A percentile compares a stretch with the other conserved stretches of the same genome.
Conservation (phyloP, 2,113 vertebrate species). For the Ornithorhynchus anatinus region DNA sequence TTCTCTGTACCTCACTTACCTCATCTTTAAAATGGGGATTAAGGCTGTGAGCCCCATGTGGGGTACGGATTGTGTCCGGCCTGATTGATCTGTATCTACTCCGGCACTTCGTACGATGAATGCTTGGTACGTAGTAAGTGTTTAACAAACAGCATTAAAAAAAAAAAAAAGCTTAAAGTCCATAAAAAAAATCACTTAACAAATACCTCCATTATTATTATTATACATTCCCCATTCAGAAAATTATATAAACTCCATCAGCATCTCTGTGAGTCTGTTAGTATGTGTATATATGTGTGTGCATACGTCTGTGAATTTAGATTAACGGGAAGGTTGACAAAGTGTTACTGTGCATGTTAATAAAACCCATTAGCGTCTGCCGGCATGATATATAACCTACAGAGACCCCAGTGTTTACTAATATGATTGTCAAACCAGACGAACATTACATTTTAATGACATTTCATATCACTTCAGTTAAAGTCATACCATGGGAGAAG, state of each 20-base stretch:
- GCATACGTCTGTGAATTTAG: constrained; percentile 55
- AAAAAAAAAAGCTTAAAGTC: no score
- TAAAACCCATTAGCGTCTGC: constrained; percentile 68
- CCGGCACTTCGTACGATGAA: no score
- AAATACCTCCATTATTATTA: no score
- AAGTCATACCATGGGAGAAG: constrained; percentile 66
- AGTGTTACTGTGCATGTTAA: constrained; percentile 58
- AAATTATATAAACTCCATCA: background rate
- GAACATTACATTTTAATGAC: constrained; percentile 70
- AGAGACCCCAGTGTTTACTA: constrained; percentile 63
- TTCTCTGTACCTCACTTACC: no score
- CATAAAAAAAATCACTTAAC: no score
- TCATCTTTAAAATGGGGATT: no score
- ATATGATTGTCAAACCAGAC: constrained; percentile 63
- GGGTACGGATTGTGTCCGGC: no score
- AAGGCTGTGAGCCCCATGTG: no score
- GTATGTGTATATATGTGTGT: constrained; percentile 31
- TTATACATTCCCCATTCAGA: background rate
- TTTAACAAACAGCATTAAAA: no score
- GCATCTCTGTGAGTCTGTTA: background rate
- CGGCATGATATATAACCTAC: constrained; percentile 51
- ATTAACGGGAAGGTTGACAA: constrained; percentile 56
- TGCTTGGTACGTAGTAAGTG: no score
- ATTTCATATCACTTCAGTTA: constrained; percentile 67
- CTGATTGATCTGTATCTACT: no score